These are phyloP conservation scores for Drosophila saltans DNA, from an alignment of 1,140 invertebrate species.

Conservation along the genomic window DNA sequence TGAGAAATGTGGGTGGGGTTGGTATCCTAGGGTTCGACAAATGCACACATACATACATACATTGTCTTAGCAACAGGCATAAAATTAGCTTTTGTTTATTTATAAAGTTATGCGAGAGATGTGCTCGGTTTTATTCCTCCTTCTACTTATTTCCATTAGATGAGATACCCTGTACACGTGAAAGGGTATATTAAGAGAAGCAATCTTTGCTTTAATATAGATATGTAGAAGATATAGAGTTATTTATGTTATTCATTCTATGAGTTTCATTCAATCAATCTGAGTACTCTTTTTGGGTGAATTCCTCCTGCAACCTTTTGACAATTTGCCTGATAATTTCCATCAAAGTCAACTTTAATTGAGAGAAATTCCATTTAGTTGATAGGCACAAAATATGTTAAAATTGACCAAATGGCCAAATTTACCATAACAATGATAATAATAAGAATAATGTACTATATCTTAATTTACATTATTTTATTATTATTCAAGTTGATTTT, in stretches of 20 bases:
- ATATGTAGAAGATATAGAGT: no score
- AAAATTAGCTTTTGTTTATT: slow-evolving; percentile 48
- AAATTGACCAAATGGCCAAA: background rate
- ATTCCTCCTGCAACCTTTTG: no score
- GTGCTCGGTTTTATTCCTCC: background rate
- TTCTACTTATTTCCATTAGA: slow-evolving; percentile 8
- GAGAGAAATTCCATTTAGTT: no score
- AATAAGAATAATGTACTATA: no score
- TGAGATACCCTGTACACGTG: background rate
- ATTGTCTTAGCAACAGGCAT: slow-evolving; percentile 57
- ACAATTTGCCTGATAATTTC: no score
- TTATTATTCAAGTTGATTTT: background rate
- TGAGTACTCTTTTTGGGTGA: no score
- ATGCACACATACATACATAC: slow-evolving; percentile 13
- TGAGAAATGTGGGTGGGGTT: background rate
- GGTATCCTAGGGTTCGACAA: slow-evolving; percentile 19
- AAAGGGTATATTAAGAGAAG: no score
- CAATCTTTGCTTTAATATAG: no score
- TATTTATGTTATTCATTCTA: no score
- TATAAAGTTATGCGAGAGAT: slow-evolving; percentile 37
- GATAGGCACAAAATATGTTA: no score
- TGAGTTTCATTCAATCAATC: no score
- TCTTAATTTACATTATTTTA: background rate
- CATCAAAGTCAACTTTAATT: no score
- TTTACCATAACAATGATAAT: background rate